These are phyloP conservation scores for Pachliopta kotzebuea DNA, from an alignment of 2,888 invertebrate genomes.

Conservation along the genomic window DNA sequence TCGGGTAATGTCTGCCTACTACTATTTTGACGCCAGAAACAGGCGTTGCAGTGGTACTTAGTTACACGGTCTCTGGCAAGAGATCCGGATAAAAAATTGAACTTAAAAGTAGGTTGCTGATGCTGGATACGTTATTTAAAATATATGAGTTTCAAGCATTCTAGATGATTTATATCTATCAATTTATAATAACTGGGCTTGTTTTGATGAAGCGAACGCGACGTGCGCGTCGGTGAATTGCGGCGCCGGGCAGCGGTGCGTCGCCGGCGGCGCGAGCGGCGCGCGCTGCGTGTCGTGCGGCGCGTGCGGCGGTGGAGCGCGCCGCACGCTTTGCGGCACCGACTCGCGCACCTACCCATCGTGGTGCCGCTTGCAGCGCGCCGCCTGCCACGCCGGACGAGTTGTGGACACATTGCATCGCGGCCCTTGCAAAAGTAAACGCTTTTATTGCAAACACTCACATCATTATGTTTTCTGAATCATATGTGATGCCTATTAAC, in stretches of 20 bases:
- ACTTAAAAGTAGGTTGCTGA: too few relatives aligned
- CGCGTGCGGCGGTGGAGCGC: constrained; percentile 53
- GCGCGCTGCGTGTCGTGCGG: constrained; percentile 69
- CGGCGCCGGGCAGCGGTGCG: constrained; percentile 65
- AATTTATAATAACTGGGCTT: background rate
- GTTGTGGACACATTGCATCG: constrained; percentile 87
- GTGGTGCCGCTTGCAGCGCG: constrained; percentile 90
- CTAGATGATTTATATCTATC: too few relatives aligned
- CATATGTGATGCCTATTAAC: too few relatives aligned
- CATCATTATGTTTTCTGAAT: too few relatives aligned
- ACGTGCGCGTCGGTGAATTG: constrained; percentile 62
- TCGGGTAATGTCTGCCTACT: too few relatives aligned
- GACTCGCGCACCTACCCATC: constrained; percentile 88
- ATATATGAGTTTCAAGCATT: too few relatives aligned
- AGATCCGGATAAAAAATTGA: too few relatives aligned
- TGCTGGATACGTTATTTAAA: too few relatives aligned
- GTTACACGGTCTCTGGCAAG: too few relatives aligned
- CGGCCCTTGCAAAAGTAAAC: constrained; percentile 81
- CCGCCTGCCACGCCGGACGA: constrained; percentile 86
- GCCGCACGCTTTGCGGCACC: constrained; percentile 83
- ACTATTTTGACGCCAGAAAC: too few relatives aligned
- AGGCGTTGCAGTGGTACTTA: too few relatives aligned
- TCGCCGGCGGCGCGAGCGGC: constrained; percentile 63
- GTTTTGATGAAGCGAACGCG: constrained; percentile 59
- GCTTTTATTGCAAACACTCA: background rate